phyloP scores from a whole-genome alignment of 1,140 invertebrate species.

The Spodoptera frugiperda region DNA sequence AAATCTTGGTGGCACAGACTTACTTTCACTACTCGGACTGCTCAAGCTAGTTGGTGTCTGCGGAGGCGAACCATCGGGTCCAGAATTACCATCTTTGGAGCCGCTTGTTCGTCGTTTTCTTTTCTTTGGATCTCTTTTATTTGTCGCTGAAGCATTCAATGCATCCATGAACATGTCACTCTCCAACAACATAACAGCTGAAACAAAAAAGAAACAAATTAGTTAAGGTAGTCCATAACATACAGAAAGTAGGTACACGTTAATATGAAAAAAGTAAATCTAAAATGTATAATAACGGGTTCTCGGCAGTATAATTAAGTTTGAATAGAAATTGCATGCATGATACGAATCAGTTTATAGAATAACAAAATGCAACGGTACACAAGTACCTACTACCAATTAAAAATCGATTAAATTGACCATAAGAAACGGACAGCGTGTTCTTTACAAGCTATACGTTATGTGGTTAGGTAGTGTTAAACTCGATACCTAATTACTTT shows the following conservation, averaged over 20 bases:
- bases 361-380: too few relatives aligned
- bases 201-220: constrained; percentile 76
- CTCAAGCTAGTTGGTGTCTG: constrained; percentile 77
- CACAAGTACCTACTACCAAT: too few relatives aligned
- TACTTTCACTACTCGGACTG: constrained; percentile 78
- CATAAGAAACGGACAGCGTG: too few relatives aligned
- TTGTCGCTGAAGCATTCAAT: constrained; percentile 90
- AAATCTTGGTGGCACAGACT: constrained; percentile 91
- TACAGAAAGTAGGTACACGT: not conserved
- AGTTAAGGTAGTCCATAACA: not conserved
- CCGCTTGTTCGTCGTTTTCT: constrained; percentile 90
- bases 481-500: too few relatives aligned
- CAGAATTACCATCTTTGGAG: constrained; percentile 87
- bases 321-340: too few relatives aligned
- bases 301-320: not conserved
- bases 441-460: too few relatives aligned
- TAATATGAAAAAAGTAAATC: constrained; percentile 42
- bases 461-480: too few relatives aligned
- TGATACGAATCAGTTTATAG: too few relatives aligned
- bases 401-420: too few relatives aligned
- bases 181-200: constrained; percentile 93
- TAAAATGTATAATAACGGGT: constrained; percentile 61
- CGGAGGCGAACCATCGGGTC: constrained; percentile 83
- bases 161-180: constrained; percentile 97
- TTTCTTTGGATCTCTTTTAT: constrained; percentile 92